Evolutionary conservation across 2,888 invertebrate genomes (phyloP), one percentile per base, ranked within the genome.

Genomic region (Parasteatoda lunata): DNA sequence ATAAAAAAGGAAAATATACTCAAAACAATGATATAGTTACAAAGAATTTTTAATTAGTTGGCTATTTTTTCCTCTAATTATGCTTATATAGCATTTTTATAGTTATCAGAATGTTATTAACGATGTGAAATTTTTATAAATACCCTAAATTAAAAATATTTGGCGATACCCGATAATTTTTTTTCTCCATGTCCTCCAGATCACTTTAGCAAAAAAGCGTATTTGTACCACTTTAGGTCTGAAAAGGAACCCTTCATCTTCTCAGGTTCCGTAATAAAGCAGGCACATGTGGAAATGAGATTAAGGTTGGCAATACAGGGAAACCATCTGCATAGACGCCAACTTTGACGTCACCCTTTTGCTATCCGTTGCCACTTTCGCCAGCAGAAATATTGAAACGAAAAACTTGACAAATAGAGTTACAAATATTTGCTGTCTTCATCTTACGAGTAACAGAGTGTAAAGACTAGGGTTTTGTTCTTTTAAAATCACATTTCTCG

Each of bases 251-350:
- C 30, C 48, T 13, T 3, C 49, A 59, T 59, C 59, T 59, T 59
- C n/a, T 9, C 0, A 9, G 30, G 0, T 5, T 77, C 68, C 64
- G 64, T 71, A 77, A 77, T 72, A 75, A 77, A 84, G 71, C 68
- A 78, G 65, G 73, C 79, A 49, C 15, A 15, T 13, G n/a, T 13
- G 52, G 80, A 76, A 86, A 86, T 80, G 71, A 86, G 85, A 86
- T 86, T 86, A 86, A 52, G 79, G 72, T 45, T 6, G 64, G 15
- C 47, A 52, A 52, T 9, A 47, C 71, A 54, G 66, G 76, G 72
- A 81, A 72, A 54, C 30, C 30, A 86, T 86, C 85, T 80, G 85
- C 80, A 86, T 86, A 86, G 48, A 59, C 80, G 71, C 30, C 80
- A 80, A 85, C 30, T 54, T 59, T 54, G 70, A 70, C 66, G 51